These are phyloP conservation scores for Cervus canadensis DNA, from an alignment of 2,113 vertebrate species.

Conservation along the genomic window DNA sequence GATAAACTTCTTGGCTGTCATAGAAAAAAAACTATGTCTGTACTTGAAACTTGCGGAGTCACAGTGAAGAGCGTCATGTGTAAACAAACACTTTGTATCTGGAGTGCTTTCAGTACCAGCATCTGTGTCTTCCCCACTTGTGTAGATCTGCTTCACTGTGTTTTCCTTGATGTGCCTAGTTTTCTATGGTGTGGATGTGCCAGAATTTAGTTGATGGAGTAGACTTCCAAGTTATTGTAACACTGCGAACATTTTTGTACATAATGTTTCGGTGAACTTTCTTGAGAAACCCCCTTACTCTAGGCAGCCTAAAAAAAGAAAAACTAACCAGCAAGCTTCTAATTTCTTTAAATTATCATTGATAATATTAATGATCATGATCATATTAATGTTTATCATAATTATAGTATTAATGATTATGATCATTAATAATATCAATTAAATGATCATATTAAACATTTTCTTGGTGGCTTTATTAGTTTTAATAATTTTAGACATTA, in stretches of 20 bases:
- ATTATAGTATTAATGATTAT: not conserved
- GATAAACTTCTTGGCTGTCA: not conserved
- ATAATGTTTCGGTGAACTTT: not conserved
- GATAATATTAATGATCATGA: not conserved
- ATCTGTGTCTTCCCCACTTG: accelerated
- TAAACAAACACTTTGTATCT: not conserved
- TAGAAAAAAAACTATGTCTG: not conserved
- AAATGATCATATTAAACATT: not conserved
- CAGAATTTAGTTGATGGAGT: not conserved
- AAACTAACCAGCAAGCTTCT: not conserved
- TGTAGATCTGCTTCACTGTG: not conserved
- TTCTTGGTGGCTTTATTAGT: not conserved
- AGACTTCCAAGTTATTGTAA: not conserved
- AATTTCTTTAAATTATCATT: not conserved
- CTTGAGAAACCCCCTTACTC: not conserved
- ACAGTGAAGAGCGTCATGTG: not conserved
- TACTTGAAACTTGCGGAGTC: not conserved
- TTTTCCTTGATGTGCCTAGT: no score
- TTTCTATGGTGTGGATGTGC: no score
- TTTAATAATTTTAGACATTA: not conserved
- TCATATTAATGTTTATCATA: not conserved
- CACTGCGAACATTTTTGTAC: not conserved
- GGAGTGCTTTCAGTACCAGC: accelerated
- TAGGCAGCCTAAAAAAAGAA: not conserved
- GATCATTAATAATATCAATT: not conserved